Conservation (phyloP, 2,888 invertebrate species). For the Agrilus mali region DNA sequence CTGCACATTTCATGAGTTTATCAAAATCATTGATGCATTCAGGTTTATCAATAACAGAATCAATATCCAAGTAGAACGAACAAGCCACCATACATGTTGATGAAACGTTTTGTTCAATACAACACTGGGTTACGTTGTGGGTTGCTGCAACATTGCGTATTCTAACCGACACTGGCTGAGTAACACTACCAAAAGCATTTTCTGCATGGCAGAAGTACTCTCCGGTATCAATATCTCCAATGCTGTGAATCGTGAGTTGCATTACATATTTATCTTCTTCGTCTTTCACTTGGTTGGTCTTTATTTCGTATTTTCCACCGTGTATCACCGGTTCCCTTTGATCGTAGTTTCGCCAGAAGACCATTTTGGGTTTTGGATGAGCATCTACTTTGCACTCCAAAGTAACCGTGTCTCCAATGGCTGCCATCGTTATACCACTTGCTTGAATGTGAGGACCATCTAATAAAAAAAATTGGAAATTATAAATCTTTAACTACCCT, state of each 20-base stretch:
- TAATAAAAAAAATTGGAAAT: slow-evolving; percentile 21
- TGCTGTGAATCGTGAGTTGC: slow-evolving; percentile 60
- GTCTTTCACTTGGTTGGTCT: slow-evolving; percentile 45
- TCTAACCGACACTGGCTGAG: slow-evolving; percentile 60
- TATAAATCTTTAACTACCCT: not conserved
- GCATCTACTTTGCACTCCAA: slow-evolving; percentile 69
- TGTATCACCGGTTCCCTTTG: slow-evolving; percentile 64
- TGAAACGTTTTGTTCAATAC: slow-evolving; percentile 67
- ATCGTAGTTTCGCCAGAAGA: slow-evolving; percentile 69
- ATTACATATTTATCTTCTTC: slow-evolving; percentile 60
- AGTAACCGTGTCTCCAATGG: slow-evolving; percentile 61
- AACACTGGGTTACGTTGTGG: slow-evolving; percentile 69
- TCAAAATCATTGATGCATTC: slow-evolving; percentile 74
- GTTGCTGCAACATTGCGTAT: slow-evolving; percentile 49
- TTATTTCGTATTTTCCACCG: slow-evolving; percentile 61
- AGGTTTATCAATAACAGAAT: slow-evolving; percentile 66
- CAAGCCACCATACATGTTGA: slow-evolving; percentile 71
- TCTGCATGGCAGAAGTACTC: slow-evolving; percentile 78
- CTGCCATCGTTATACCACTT: slow-evolving; percentile 64
- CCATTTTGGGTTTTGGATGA: slow-evolving; percentile 65
- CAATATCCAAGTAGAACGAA: slow-evolving; percentile 71
- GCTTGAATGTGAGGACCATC: slow-evolving; percentile 68
- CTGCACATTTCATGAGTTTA: slow-evolving; percentile 76
- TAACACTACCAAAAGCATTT: slow-evolving; percentile 64
- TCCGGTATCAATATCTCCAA: slow-evolving; percentile 58